These are phyloP conservation scores for Mormyrus hasselquistii DNA, from an alignment of 2,797 vertebrate species.

Conservation along the genomic window DNA sequence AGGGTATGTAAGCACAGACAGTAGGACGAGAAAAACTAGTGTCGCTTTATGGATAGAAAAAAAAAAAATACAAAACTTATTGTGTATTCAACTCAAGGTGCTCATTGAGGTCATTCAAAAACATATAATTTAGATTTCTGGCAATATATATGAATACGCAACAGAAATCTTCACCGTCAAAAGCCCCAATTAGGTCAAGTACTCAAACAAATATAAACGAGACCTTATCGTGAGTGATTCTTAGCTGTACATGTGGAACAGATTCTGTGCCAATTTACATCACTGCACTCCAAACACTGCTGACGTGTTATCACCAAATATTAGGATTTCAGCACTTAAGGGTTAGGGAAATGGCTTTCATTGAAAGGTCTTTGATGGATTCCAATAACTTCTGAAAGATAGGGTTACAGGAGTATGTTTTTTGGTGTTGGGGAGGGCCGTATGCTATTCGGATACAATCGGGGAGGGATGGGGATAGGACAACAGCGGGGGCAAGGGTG, in stretches of 20 bases:
- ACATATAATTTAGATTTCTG: background rate
- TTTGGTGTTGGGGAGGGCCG: background rate
- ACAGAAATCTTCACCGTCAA: background rate
- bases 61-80: background rate
- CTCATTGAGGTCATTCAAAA: background rate
- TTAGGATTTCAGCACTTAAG: background rate
- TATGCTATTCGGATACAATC: constrained; percentile 15
- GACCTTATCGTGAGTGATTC: background rate
- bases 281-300: background rate
- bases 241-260: background rate
- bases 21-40: background rate
- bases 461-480: constrained; percentile 27
- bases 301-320: background rate
- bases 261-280: background rate
- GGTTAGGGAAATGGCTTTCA: background rate
- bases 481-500: constrained; percentile 37
- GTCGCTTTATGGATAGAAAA: background rate
- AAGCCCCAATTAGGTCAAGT: background rate
- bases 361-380: background rate
- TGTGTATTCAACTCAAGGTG: background rate
- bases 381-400: background rate
- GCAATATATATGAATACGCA: background rate
- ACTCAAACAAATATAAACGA: background rate
- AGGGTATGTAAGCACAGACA: background rate
- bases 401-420: constrained; percentile 17